Conservation (phyloP, 2,888 invertebrate genomes). For the Euphydryas editha region DNA sequence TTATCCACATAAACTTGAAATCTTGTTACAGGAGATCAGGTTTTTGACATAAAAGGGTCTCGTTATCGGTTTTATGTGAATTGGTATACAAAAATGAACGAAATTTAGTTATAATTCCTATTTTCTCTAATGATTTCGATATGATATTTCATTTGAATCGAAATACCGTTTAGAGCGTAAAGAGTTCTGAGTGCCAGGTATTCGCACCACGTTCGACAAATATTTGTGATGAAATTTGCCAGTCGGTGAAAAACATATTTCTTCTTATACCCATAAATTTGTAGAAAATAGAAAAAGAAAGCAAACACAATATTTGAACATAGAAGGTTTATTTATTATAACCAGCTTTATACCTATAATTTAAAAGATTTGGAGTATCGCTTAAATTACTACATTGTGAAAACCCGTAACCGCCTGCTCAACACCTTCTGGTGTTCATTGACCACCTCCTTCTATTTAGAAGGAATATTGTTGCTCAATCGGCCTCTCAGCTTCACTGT, state of each 20-base stretch:
- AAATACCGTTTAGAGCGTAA: conserved; percentile 14
- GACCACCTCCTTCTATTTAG: too few relatives aligned
- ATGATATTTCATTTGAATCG: conserved; percentile 9
- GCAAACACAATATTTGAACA: conserved; percentile 53
- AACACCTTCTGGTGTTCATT: too few relatives aligned
- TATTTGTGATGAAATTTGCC: conserved; percentile 33
- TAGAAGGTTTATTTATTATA: conserved; percentile 42
- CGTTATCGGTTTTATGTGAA: conserved; percentile 50
- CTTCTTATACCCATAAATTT: conserved; percentile 37
- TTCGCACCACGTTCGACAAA: conserved; percentile 31
- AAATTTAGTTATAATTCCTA: conserved; percentile 33
- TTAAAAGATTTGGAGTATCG: too few relatives aligned
- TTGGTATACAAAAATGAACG: conserved; percentile 46
- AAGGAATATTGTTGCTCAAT: too few relatives aligned
- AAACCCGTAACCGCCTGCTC: too few relatives aligned
- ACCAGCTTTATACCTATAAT: too few relatives aligned
- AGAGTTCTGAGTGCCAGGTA: conserved; percentile 18
- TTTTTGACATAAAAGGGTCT: conserved; percentile 56
- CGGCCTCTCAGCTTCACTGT: too few relatives aligned
- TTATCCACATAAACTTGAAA: conserved; percentile 58
- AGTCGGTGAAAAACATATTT: conserved; percentile 39
- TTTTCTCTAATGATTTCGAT: conserved; percentile 26
- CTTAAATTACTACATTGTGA: too few relatives aligned
- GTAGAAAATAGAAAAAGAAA: conserved; percentile 28
- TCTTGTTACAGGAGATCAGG: conserved; percentile 56